Conservation (phyloP, 2,797 vertebrate species). For the Gephyroberyx darwinii region DNA sequence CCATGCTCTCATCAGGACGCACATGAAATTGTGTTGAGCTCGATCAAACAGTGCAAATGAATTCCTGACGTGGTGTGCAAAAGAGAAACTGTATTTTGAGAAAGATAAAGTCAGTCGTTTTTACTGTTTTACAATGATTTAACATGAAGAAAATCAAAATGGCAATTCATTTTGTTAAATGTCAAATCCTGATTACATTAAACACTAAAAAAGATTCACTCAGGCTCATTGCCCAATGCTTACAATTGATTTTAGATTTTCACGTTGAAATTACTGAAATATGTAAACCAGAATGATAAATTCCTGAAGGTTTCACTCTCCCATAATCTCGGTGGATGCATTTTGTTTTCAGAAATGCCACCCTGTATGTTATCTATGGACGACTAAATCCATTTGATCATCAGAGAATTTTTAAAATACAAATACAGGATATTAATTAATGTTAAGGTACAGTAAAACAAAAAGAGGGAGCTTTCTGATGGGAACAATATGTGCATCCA, state of each 20-base stretch:
- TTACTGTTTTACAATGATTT: slow-evolving; percentile 26
- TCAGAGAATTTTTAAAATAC: slow-evolving; percentile 38
- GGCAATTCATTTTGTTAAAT: slow-evolving; percentile 4
- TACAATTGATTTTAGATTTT: slow-evolving; percentile 9
- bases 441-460: slow-evolving; percentile 43
- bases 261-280: slow-evolving; percentile 14
- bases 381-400: slow-evolving; percentile 30
- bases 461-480: slow-evolving; percentile 49
- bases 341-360: not conserved
- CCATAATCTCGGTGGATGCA: slow-evolving; percentile 28
- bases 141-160: slow-evolving; percentile 8
- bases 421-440: slow-evolving; percentile 59
- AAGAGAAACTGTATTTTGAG: not conserved
- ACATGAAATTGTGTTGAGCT: slow-evolving; percentile 12
- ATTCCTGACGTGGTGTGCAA: not conserved
- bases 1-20: slow-evolving; percentile 38
- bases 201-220: not conserved
- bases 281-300: slow-evolving; percentile 43
- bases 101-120: not conserved
- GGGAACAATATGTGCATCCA: slow-evolving; percentile 53
- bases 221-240: not conserved
- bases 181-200: slow-evolving; percentile 3
- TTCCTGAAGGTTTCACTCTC: slow-evolving; percentile 37
- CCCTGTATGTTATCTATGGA: slow-evolving; percentile 45
- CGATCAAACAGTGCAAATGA: not conserved